Evolutionary conservation across 2,113 vertebrate species (phyloP), one percentile per base, ranked within the genome.

Genomic region (Trochalopteron elliotii): DNA sequence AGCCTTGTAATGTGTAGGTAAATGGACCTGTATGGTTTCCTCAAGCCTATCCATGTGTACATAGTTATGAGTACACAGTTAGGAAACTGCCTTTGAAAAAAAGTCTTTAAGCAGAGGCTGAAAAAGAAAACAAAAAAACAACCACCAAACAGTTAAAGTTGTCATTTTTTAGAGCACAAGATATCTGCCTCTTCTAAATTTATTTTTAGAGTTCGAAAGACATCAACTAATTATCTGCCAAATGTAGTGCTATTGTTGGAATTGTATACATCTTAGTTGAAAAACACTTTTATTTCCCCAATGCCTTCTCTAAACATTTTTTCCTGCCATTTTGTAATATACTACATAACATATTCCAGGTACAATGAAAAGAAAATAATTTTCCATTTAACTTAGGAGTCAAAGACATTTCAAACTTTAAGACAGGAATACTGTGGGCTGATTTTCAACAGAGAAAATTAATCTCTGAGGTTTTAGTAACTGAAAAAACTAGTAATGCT

Each of bases 171-270:
- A 87, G 3, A 64, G 37, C 52, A 56, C 11, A 75, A 15, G 31
- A 42, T 81, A 78, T 87, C 44, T 71, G 4, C 17, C 83, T 28
- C 72, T 86, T 77, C 80, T 69, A 64, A 81, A 87, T 87, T 92
- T 87, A 69, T 91, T 91, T 94, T 87, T 53, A 55, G 37, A 93
- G 55, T 87, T 96, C 63, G 76, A 76, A 96, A 93, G 67, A 74
- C 35, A 93, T 35, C 74, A 23, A 47, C 80, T 59, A 96, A 94
- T 97, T 94, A 71, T 27, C 61, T 94, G 37, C 71, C 21, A 72
- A 68, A 61, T 63, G 42, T 27, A 33, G 28, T 45, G 57, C 49
- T 72, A 63, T 86, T 93, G 59, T 94, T 94, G 83, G 53, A 95
- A 95, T 81, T 79, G 27, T 35, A 90, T 69, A 55, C 40, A 53